Evolutionary conservation across 2,888 invertebrate genomes (phyloP), one percentile per base, ranked within the genome.

Genomic region (Pandemis corylana): DNA sequence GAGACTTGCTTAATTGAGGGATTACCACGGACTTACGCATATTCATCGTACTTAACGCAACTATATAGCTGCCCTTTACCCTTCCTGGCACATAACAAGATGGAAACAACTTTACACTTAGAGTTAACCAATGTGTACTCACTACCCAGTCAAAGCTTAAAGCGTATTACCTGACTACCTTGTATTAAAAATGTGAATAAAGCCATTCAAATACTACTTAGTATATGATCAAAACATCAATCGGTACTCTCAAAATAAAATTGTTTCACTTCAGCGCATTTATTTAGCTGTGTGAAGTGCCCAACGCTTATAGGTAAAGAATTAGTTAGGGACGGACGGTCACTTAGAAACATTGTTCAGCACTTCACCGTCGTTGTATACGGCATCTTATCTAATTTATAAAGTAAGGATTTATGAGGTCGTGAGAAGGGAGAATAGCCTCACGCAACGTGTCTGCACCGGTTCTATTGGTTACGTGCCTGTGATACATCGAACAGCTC

Each of bases 341-440:
- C 73, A 65, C 59, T 69, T 73, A 59, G 68, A 20, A 75, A 75
- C 70, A 70, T 70, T 67, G 66, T 75, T 75, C 51, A 66, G 70
- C 62, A 70, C 70, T 75, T 70, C 66, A 75, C 44, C 61, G 49
- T 62, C 51, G 59, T 59, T 66, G 56, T 63, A 67, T 68, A 72
- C 66, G 84, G 85, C 81, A 87, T 89, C 85, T 89, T 87, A 87
- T 89, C 84, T 89, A 89, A 90, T 90, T 90, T 90, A 90, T 89
- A 89, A 88, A 85, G 85, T 85, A 83, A 83, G 84, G 85, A 91
- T 91, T 90, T 90, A 90, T 89, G 89, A 85, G 87, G 83, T 83
- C 80, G 83, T 85, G 84, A 86, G 85, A 79, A 82, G 83, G 83
- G 86, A 82, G 85, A 89, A 90, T 89, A 87, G 84, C 85, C 87